These are phyloP conservation scores for Microcebus tavaratra DNA, from an alignment of 2,113 vertebrate species.

Conservation along the genomic window DNA sequence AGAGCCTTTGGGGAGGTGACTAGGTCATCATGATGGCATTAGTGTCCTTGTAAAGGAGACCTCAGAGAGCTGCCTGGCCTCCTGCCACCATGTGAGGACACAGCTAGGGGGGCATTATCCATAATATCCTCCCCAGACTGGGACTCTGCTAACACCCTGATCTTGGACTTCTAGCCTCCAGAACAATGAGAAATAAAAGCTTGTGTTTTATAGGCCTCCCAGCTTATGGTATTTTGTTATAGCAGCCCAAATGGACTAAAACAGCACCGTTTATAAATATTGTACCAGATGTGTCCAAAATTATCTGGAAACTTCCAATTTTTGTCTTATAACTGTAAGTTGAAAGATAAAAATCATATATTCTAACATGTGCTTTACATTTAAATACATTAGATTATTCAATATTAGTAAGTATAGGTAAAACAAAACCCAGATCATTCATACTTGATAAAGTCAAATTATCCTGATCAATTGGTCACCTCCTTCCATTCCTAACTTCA, in stretches of 20 bases:
- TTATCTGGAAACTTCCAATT: neutral
- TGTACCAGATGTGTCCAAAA: neutral
- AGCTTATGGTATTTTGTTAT: neutral
- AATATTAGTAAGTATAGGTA: neutral
- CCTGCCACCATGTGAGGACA: neutral
- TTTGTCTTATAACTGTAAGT: neutral
- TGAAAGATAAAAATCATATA: neutral
- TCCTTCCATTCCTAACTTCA: neutral
- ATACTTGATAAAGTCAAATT: neutral
- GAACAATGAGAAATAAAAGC: neutral
- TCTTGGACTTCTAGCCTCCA: neutral
- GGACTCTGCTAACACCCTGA: neutral
- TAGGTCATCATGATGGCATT: no score
- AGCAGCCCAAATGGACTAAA: neutral
- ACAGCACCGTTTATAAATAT: neutral
- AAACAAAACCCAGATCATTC: neutral
- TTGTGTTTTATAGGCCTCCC: neutral
- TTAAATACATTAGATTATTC: neutral
- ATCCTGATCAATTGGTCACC: no score
- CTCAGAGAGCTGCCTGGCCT: neutral
- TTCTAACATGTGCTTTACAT: neutral
- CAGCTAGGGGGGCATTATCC: neutral
- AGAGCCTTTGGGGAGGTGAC: neutral
- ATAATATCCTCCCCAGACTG: neutral
- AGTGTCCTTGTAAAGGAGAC: neutral